Evolutionary conservation across 2,113 vertebrate species (phyloP).

Genomic region (Vulpes lagopus): DNA sequence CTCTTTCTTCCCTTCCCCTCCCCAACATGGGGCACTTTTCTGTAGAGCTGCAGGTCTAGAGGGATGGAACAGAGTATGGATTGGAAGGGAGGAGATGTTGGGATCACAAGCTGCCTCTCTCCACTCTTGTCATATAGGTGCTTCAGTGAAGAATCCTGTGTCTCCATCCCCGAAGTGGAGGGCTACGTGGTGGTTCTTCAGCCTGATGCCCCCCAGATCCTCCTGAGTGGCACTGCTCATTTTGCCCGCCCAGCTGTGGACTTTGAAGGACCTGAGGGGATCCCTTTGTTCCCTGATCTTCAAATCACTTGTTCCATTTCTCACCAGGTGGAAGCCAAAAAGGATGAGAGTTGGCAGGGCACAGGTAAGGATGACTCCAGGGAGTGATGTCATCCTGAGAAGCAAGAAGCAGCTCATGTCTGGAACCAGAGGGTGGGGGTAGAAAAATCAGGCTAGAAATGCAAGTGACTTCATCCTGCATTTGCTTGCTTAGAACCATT

Average conservation of each 20-base stretch:
- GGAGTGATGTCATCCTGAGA: not conserved
- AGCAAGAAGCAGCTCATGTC: not conserved
- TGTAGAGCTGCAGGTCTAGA: not conserved
- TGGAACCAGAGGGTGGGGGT: not conserved
- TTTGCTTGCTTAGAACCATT: not conserved
- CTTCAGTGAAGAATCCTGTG: conserved; percentile 97
- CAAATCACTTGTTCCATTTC: conserved; percentile 97
- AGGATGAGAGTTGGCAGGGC: conserved; percentile 89
- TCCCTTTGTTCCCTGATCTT: conserved; percentile 95
- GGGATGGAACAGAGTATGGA: not conserved
- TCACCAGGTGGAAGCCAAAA: conserved; percentile 90
- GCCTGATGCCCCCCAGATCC: conserved; percentile 97
- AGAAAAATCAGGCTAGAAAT: not conserved
- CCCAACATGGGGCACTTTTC: not conserved
- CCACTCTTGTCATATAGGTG: conserved; percentile 88
- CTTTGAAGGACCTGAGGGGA: conserved; percentile 93
- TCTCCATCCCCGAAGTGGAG: conserved; percentile 96
- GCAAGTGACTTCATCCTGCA: too few species aligned
- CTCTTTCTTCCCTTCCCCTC: not conserved
- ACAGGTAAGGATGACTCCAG: conserved; percentile 81
- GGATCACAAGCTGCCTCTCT: not conserved
- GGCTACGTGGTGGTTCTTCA: conserved; percentile 98
- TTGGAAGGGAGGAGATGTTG: not conserved
- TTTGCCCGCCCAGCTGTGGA: conserved; percentile 94
- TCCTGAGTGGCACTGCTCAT: conserved; percentile 93